These are phyloP conservation scores for Betta splendens DNA, from an alignment of 2,797 vertebrate species.

Conservation along the genomic window DNA sequence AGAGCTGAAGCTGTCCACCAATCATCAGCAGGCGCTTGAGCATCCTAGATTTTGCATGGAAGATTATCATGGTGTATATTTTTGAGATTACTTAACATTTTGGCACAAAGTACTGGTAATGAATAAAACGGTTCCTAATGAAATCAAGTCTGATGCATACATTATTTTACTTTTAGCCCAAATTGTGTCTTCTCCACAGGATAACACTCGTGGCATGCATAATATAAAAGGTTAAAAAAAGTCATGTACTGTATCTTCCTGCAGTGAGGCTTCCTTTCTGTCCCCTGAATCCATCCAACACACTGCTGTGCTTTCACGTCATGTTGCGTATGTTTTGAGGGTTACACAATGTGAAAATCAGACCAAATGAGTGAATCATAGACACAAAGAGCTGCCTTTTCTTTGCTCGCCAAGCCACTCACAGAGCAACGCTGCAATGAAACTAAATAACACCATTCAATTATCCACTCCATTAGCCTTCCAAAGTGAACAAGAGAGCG, in stretches of 20 bases:
- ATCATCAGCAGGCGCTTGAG: too few relatives aligned
- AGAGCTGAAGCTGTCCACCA: too few relatives aligned
- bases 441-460: conserved; percentile 57
- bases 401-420: conserved; percentile 30
- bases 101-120: too few relatives aligned
- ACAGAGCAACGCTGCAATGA: conserved; percentile 23
- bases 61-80: too few relatives aligned
- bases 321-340: conserved; percentile 8
- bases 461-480: conserved; percentile 65
- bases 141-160: too few relatives aligned
- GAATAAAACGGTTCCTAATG: too few relatives aligned
- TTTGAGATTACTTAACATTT: too few relatives aligned
- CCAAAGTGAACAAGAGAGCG: conserved; percentile 43
- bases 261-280: conserved; percentile 5
- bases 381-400: conserved; percentile 19
- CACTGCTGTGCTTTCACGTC: conserved; percentile 42
- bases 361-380: conserved; percentile 4
- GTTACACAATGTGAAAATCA: conserved; percentile 1
- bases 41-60: too few relatives aligned
- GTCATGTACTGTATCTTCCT: conserved; percentile 15
- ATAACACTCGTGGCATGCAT: not conserved
- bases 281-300: conserved; percentile 46
- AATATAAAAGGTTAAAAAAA: conserved; percentile 17
- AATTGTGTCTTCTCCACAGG: conserved; percentile 16
- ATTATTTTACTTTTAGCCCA: too few relatives aligned